Evolutionary conservation across 2,797 vertebrate species (phyloP).

Genomic region (Rachycentron canadum): DNA sequence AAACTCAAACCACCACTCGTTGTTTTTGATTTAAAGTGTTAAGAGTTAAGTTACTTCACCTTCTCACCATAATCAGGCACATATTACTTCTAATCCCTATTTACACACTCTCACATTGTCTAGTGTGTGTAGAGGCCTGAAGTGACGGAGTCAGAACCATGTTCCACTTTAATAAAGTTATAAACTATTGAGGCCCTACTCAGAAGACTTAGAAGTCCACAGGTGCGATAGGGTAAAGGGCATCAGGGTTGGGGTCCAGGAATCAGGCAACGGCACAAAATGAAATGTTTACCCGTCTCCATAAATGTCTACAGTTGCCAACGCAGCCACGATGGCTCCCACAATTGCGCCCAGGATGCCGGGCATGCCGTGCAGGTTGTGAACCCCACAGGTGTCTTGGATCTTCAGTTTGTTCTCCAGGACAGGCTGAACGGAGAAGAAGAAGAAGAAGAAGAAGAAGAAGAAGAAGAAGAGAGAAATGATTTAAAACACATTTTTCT

Average conservation of each 20-base stretch:
- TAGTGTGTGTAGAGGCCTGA: no score
- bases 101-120: neutral
- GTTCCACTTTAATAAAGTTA: no score
- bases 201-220: no score
- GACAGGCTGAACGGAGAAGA: constrained; percentile 81
- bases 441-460: neutral
- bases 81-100: neutral
- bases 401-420: constrained; percentile 88
- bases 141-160: no score
- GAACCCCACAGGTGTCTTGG: constrained; percentile 91
- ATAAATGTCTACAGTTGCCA: constrained; percentile 84
- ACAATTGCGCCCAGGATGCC: constrained; percentile 90
- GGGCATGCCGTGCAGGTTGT: constrained; percentile 93
- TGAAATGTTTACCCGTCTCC: constrained; percentile 86
- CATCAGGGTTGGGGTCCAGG: no score
- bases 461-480: no score
- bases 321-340: constrained; percentile 83
- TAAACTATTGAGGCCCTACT: no score
- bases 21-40: neutral
- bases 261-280: no score
- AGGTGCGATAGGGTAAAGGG: no score
- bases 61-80: neutral
- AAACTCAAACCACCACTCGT: constrained; percentile 11
- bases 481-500: neutral
- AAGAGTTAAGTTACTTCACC: neutral